phyloP scores from a whole-genome alignment of 2,888 invertebrate genomes.

The Chrysotoxum bicinctum region DNA sequence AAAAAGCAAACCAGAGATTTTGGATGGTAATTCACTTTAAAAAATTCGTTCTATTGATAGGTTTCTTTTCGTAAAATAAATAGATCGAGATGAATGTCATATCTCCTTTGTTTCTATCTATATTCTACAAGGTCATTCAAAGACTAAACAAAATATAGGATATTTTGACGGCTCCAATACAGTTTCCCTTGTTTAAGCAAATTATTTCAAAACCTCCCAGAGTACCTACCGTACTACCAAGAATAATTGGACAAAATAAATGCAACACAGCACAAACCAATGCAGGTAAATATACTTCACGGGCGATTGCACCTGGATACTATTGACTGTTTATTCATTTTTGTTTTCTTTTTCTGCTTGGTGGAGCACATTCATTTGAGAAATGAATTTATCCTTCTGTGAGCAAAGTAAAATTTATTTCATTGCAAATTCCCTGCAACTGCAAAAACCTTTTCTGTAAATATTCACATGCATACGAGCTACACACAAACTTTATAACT shows the following conservation, averaged over 20 bases:
- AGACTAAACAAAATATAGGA: no score
- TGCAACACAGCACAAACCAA: background rate
- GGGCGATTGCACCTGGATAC: conserved; percentile 5
- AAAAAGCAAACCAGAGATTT: no score
- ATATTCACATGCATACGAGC: no score
- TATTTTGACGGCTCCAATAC: background rate
- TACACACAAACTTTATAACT: background rate
- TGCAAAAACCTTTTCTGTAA: background rate
- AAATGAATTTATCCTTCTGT: conserved; percentile 18
- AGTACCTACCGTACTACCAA: background rate
- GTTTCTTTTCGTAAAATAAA: no score
- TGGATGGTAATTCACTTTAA: no score
- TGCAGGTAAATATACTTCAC: background rate
- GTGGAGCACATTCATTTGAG: background rate
- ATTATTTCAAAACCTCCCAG: background rate
- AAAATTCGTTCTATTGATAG: no score
- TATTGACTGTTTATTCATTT: conserved; percentile 4
- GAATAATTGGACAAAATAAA: background rate
- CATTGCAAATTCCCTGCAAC: background rate
- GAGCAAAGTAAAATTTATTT: conserved; percentile 5
- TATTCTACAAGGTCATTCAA: no score
- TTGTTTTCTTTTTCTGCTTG: background rate
- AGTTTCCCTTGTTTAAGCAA: background rate
- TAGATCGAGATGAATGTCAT: no score
- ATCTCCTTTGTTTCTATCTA: no score